Evolutionary conservation across 2,797 vertebrate genomes (phyloP).

Genomic region (Rhabdophis nuchalis): DNA sequence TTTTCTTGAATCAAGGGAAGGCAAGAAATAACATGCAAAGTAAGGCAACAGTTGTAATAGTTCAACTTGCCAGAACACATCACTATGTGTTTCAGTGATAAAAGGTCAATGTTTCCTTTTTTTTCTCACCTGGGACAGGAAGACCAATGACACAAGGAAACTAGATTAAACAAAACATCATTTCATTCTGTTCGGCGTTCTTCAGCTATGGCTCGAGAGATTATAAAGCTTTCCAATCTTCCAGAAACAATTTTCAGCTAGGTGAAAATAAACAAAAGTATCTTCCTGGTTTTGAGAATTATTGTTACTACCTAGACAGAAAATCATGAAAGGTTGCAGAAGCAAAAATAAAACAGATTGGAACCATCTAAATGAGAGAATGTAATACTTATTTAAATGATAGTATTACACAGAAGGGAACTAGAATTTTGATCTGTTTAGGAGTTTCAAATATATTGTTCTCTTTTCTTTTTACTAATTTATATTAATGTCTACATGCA

Average conservation of each 20-base stretch:
- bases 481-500: not conserved
- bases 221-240: conserved; percentile 12
- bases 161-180: conserved; percentile 34
- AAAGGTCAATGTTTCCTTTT: conserved; percentile 45
- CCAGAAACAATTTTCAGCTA: conserved; percentile 29
- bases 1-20: conserved; percentile 27
- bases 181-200: conserved; percentile 8
- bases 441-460: not conserved
- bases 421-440: conserved; percentile 47
- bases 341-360: conserved; percentile 32
- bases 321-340: conserved; percentile 24
- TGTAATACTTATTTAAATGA: conserved; percentile 3
- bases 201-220: conserved; percentile 16
- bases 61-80: conserved; percentile 35
- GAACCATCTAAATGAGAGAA: conserved; percentile 24
- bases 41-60: conserved; percentile 8
- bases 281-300: conserved; percentile 28
- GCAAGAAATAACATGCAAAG: conserved; percentile 32
- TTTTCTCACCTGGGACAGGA: not conserved
- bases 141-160: conserved; percentile 18
- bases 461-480: not conserved
- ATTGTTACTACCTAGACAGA: conserved; percentile 24
- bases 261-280: conserved; percentile 36
- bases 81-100: not conserved
- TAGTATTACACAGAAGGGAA: conserved; percentile 23